phyloP scores from a whole-genome alignment of 2,888 invertebrate species.

The Thymelicus lineola region DNA sequence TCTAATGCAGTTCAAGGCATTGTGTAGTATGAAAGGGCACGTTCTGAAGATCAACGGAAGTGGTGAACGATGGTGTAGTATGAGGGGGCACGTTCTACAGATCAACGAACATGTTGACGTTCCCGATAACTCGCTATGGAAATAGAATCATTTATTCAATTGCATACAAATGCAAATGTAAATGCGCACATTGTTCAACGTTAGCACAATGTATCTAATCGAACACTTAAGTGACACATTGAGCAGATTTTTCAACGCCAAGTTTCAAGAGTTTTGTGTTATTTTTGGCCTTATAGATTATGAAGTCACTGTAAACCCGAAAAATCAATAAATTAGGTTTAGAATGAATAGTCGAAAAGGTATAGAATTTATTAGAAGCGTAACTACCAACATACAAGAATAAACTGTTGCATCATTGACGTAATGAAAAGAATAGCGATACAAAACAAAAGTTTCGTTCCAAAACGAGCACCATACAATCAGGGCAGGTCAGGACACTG shows the following conservation, averaged over 20 bases:
- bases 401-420: background rate
- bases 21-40: background rate
- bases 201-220: background rate
- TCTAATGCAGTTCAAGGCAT: background rate
- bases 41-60: background rate
- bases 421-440: background rate
- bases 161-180: background rate
- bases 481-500: slow-evolving; percentile 19
- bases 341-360: too few relatives aligned
- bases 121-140: background rate
- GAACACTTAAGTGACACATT: background rate
- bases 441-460: too few relatives aligned
- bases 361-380: too few relatives aligned
- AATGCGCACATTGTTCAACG: too few relatives aligned
- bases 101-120: background rate
- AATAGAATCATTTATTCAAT: background rate
- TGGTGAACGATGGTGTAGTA: slow-evolving; percentile 12
- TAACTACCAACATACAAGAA: too few relatives aligned
- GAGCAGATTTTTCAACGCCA: too few relatives aligned
- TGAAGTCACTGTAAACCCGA: too few relatives aligned
- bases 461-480: slow-evolving; percentile 5
- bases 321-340: too few relatives aligned
- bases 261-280: too few relatives aligned
- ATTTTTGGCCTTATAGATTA: too few relatives aligned
- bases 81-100: slow-evolving; percentile 16